Percentiles rank a stretch among this genome's conserved stretches.
Evolutionary conservation across 2,888 invertebrate species (phyloP).

Genomic region (Caenorhabditis drosophilae): DNA sequence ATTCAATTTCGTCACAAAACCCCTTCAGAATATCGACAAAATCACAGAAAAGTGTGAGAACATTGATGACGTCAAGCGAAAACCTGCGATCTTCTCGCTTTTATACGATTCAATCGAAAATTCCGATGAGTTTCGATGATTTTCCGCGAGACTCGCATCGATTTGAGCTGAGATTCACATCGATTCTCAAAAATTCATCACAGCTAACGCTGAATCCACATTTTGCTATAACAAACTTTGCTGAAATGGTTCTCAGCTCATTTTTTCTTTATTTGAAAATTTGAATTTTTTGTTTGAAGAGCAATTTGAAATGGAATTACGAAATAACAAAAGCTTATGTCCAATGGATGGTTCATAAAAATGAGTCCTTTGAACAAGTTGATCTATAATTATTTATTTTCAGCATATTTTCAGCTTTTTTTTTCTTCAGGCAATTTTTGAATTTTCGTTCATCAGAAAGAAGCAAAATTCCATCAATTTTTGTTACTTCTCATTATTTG

Average conservation of each 20-base stretch:
- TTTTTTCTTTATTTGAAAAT: background rate
- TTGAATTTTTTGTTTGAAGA: conserved; percentile 9
- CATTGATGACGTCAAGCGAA: too few species aligned
- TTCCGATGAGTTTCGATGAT: too few species aligned
- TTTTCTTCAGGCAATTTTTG: conserved; percentile 33
- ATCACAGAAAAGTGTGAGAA: conserved; percentile 10
- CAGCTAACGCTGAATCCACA: conserved; percentile 36
- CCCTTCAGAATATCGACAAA: too few species aligned
- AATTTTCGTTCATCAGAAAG: conserved; percentile 14
- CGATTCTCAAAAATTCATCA: conserved; percentile 25
- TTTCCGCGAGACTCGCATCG: conserved; percentile 33
- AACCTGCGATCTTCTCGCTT: too few species aligned
- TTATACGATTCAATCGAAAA: too few species aligned
- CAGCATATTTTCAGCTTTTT: too few species aligned
- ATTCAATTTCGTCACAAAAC: conserved; percentile 4
- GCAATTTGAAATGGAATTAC: conserved; percentile 14
- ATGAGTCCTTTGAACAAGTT: conserved; percentile 33
- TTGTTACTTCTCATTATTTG: conserved; percentile 10
- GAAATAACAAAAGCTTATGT: conserved; percentile 23
- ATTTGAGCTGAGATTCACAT: conserved; percentile 32
- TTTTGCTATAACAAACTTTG: conserved; percentile 11
- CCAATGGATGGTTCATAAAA: conserved; percentile 34
- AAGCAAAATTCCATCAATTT: conserved; percentile 3
- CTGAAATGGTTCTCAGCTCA: conserved; percentile 7
- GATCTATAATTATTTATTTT: too few species aligned